Percentiles rank a stretch among this genome's conserved stretches.
These are phyloP conservation scores for Dasypogon diadema DNA, from an alignment of 2,888 invertebrate genomes.

Conservation along the genomic window DNA sequence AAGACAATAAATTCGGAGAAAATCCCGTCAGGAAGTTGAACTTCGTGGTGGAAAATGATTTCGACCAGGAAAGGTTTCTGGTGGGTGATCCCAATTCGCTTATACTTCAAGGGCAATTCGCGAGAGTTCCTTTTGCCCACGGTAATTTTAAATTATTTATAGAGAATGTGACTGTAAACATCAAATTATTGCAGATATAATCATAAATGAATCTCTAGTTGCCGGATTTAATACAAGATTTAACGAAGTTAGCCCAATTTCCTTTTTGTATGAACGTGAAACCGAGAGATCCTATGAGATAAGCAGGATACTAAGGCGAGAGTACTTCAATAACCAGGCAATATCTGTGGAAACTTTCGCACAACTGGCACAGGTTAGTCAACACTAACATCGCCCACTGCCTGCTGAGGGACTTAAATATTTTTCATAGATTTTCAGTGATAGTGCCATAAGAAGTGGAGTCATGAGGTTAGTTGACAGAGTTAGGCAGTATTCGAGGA, in stretches of 20 bases:
- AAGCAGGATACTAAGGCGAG: slow-evolving; percentile 69
- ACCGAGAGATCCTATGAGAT: slow-evolving; percentile 70
- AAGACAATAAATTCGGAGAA: slow-evolving; percentile 30
- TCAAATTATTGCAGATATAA: background rate
- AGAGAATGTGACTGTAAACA: background rate
- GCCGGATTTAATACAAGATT: slow-evolving; percentile 73
- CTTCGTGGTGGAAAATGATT: slow-evolving; percentile 69
- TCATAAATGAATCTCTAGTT: slow-evolving; percentile 70
- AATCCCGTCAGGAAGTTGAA: slow-evolving; percentile 61
- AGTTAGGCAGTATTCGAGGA: slow-evolving; percentile 71
- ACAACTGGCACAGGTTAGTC: slow-evolving; percentile 59
- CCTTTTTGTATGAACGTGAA: slow-evolving; percentile 74
- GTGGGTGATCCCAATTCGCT: slow-evolving; percentile 64
- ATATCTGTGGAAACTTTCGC: slow-evolving; percentile 62
- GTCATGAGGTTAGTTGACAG: slow-evolving; percentile 74
- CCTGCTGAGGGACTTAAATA: background rate
- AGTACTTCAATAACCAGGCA: slow-evolving; percentile 62
- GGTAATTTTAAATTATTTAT: slow-evolving; percentile 63
- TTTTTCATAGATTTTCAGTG: slow-evolving; percentile 70
- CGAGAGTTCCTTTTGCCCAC: slow-evolving; percentile 1
- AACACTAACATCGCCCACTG: background rate
- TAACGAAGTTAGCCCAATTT: slow-evolving; percentile 74
- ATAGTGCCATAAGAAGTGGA: slow-evolving; percentile 71
- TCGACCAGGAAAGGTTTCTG: slow-evolving; percentile 69
- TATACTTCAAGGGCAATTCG: slow-evolving; percentile 3